Evolutionary conservation across 2,113 vertebrate species (phyloP).

Genomic region (Polypterus bichir): DNA sequence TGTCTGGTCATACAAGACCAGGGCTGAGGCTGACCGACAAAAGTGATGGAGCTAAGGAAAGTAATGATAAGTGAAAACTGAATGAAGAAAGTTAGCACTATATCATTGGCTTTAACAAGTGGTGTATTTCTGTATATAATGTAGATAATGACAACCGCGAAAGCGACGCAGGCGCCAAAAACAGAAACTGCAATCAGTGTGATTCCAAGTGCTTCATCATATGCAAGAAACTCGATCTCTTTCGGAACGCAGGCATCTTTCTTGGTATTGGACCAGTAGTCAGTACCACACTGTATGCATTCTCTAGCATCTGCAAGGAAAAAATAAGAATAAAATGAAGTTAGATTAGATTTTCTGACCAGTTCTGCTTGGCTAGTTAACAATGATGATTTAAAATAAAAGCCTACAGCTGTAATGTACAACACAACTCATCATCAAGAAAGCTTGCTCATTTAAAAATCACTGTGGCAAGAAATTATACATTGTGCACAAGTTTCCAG

Average conservation of each 20-base stretch:
- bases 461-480: too few relatives aligned
- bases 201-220: slow-evolving; percentile 61
- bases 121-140: slow-evolving; percentile 45
- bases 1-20: slow-evolving; percentile 71
- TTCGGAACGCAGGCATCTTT: slow-evolving; percentile 55
- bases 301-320: slow-evolving; percentile 56
- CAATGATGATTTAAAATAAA: too few relatives aligned
- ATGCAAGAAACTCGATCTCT: slow-evolving; percentile 67
- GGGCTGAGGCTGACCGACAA: slow-evolving; percentile 50
- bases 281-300: slow-evolving; percentile 50
- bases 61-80: slow-evolving; percentile 56
- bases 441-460: too few relatives aligned
- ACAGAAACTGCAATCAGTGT: slow-evolving; percentile 58
- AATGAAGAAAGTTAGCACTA: slow-evolving; percentile 54
- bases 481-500: too few relatives aligned
- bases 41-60: slow-evolving; percentile 59
- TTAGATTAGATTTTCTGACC: not conserved
- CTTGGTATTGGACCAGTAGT: slow-evolving; percentile 60
- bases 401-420: too few relatives aligned
- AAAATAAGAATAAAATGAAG: slow-evolving; percentile 1
- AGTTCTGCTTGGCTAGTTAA: too few relatives aligned
- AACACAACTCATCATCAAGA: too few relatives aligned
- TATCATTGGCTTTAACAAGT: slow-evolving; percentile 53
- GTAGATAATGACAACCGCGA: slow-evolving; percentile 47
- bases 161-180: slow-evolving; percentile 50